A percentile compares a stretch with the other conserved stretches of the same genome.
Conservation (phyloP, 2,888 invertebrate species). For the Camponotus fellah region DNA sequence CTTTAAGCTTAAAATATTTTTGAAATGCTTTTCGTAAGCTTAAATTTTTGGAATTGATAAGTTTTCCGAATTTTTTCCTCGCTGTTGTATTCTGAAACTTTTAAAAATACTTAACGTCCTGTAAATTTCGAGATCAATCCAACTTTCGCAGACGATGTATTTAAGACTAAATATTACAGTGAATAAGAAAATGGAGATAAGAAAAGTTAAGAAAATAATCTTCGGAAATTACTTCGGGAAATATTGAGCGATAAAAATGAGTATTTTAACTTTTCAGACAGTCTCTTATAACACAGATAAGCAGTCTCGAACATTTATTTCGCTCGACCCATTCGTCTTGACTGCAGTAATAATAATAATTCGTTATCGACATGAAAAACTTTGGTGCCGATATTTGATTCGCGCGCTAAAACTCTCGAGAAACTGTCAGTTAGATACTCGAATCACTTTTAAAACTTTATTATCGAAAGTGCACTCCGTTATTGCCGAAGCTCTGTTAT, state of each 20-base stretch:
- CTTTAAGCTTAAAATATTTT: conserved; percentile 7
- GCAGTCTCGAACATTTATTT: not conserved
- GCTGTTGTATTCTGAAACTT: not conserved
- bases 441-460: not conserved
- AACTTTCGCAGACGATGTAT: not conserved
- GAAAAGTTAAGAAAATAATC: not conserved
- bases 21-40: not conserved
- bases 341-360: not conserved
- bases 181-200: not conserved
- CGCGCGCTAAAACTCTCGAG: not conserved
- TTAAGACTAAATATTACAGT: not conserved
- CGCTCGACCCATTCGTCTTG: conserved; percentile 7
- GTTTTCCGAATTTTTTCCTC: not conserved
- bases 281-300: not conserved
- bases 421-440: not conserved
- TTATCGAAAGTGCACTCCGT: not conserved
- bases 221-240: not conserved
- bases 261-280: not conserved
- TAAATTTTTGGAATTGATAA: not conserved
- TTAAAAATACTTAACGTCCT: not conserved
- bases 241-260: not conserved
- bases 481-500: not conserved
- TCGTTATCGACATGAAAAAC: conserved; percentile 17
- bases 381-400: conserved; percentile 19
- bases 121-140: not conserved